These are phyloP conservation scores for Mustelus asterias DNA, from an alignment of 2,113 vertebrate genomes.

Conservation along the genomic window DNA sequence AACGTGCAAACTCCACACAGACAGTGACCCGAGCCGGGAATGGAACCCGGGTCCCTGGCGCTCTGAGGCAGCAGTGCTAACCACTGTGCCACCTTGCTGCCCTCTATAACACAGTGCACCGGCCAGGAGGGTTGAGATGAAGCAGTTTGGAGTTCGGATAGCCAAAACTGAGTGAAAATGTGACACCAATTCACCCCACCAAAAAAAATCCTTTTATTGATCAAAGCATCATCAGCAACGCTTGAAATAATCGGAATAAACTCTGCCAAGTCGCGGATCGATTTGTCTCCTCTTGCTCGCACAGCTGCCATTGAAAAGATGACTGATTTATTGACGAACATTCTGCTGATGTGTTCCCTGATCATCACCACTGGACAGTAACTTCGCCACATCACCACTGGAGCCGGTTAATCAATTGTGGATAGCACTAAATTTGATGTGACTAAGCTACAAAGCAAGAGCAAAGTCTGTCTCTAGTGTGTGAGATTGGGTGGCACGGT, in stretches of 20 bases:
- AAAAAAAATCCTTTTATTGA: neutral
- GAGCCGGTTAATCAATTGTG: neutral
- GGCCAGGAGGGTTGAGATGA: neutral
- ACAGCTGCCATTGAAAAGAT: neutral
- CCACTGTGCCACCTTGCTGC: no score
- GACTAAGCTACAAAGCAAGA: neutral
- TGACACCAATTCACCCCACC: neutral
- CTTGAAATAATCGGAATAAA: neutral
- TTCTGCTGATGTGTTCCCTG: neutral
- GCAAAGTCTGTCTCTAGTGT: neutral
- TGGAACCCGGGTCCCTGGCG: no score
- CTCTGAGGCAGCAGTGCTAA: no score
- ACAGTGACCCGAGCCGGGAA: no score
- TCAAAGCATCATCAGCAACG: neutral
- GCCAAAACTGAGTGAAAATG: neutral
- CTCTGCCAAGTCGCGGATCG: neutral
- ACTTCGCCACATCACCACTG: neutral
- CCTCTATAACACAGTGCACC: neutral
- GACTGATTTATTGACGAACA: neutral
- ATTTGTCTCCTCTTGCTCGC: neutral
- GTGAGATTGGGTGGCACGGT: neutral
- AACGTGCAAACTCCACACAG: no score
- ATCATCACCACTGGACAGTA: neutral
- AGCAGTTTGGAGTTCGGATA: neutral
- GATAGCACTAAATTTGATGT: neutral